A percentile compares a stretch with the other conserved stretches of the same genome.
Conservation (phyloP, 1,140 invertebrate genomes). For the Drosophila sp. region DNA sequence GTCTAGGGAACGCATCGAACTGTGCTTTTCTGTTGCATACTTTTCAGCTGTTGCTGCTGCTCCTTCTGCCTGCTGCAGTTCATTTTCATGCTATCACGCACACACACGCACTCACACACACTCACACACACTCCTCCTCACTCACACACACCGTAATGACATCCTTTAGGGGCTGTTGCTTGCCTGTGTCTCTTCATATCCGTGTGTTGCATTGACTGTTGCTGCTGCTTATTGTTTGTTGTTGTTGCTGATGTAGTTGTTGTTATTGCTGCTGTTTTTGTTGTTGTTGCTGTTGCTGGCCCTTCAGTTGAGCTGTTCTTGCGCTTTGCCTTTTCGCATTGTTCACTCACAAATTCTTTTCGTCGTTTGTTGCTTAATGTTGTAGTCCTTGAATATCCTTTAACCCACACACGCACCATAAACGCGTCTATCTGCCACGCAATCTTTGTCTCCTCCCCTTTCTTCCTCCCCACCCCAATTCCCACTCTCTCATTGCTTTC, state of each 20-base stretch:
- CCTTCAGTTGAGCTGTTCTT: slow-evolving; percentile 15
- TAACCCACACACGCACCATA: slow-evolving; percentile 52
- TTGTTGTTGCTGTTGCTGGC: slow-evolving; percentile 30
- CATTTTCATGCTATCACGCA: slow-evolving; percentile 57
- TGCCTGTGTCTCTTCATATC: slow-evolving; percentile 40
- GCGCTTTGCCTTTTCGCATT: slow-evolving; percentile 55
- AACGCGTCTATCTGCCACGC: slow-evolving; percentile 50
- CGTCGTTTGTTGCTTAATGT: slow-evolving; percentile 58
- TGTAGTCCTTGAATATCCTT: slow-evolving; percentile 80
- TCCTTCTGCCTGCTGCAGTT: slow-evolving; percentile 49
- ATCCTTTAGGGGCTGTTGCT: slow-evolving; percentile 52
- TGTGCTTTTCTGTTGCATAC: slow-evolving; percentile 57
- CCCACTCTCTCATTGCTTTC: not conserved
- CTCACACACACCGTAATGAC: slow-evolving; percentile 67
- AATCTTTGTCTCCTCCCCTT: slow-evolving; percentile 6
- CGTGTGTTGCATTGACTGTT: slow-evolving; percentile 26
- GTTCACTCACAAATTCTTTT: slow-evolving; percentile 76
- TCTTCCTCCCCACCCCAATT: not conserved
- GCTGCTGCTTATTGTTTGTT: not conserved
- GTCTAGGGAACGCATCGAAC: slow-evolving; percentile 39
- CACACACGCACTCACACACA: slow-evolving; percentile 8
- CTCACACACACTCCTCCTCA: not conserved
- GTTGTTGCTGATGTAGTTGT: slow-evolving; percentile 40
- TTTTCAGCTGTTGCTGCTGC: slow-evolving; percentile 40
- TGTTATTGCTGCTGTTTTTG: slow-evolving; percentile 44